These are phyloP conservation scores for Exephanes ischioxanthus DNA, from an alignment of 2,888 invertebrate species.

Conservation along the genomic window DNA sequence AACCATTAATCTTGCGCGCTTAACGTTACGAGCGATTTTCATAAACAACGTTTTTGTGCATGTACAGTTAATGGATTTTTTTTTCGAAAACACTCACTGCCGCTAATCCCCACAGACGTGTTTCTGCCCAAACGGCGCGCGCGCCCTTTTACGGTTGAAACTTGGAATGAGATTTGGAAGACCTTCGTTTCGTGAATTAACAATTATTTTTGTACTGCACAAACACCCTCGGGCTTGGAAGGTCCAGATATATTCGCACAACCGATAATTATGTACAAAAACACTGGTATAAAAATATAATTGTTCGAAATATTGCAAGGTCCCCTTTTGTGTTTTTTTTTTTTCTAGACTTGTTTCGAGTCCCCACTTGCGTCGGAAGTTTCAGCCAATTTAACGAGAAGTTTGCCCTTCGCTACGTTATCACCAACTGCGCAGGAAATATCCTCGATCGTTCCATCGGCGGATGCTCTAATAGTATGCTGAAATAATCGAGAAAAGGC, in stretches of 20 bases:
- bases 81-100: neutral
- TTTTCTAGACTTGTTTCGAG: neutral
- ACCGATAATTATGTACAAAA: conserved; percentile 16
- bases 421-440: conserved; percentile 92
- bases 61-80: neutral
- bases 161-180: neutral
- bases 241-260: conserved; percentile 16
- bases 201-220: neutral
- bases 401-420: conserved; percentile 91
- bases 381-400: conserved; percentile 80
- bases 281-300: conserved; percentile 7
- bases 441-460: conserved; percentile 91
- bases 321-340: neutral
- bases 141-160: neutral
- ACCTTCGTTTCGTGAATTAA: neutral
- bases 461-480: conserved; percentile 95
- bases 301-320: neutral
- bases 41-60: conserved; percentile 13
- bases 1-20: conserved; percentile 39
- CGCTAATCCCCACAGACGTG: neutral
- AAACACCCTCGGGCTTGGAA: neutral
- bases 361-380: neutral
- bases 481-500: conserved; percentile 79
- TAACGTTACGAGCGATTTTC: conserved; percentile 33
- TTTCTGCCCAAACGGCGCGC: neutral